Evolutionary conservation across 2,113 vertebrate species (phyloP).

Genomic region (Corythoichthys haematopterus): DNA sequence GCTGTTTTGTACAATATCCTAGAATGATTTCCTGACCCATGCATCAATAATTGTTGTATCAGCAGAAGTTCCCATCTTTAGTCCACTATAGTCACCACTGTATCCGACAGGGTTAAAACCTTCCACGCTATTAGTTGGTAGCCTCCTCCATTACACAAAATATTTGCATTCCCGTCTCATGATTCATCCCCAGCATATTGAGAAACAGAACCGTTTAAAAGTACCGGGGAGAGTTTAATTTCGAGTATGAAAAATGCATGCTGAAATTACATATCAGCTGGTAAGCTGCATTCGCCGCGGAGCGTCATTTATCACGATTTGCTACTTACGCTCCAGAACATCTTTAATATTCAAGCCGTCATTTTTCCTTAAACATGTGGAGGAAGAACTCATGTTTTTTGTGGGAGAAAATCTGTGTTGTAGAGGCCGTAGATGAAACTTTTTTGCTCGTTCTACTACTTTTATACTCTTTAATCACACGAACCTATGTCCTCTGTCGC

Average conservation of each 20-base stretch:
- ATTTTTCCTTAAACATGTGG: slow-evolving; percentile 20
- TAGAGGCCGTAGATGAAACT: not conserved
- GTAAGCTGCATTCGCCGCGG: not conserved
- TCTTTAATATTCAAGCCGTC: slow-evolving; percentile 25
- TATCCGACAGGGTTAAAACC: no score
- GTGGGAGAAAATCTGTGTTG: not conserved
- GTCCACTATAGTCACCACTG: no score
- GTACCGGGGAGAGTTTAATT: slow-evolving; percentile 18
- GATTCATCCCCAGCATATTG: slow-evolving; percentile 8
- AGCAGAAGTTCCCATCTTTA: no score
- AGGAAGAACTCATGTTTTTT: not conserved
- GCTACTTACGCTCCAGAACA: slow-evolving; percentile 28
- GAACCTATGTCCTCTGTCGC: not conserved
- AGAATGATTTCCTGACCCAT: no score
- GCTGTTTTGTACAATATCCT: no score
- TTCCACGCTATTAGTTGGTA: not conserved
- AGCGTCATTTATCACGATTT: slow-evolving; percentile 33
- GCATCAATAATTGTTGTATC: no score
- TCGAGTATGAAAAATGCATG: slow-evolving; percentile 11
- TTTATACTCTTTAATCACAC: not conserved
- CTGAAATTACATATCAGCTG: slow-evolving; percentile 34
- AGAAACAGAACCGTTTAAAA: slow-evolving; percentile 9
- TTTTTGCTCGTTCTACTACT: not conserved
- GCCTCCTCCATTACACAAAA: not conserved
- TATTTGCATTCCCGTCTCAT: not conserved